Percentiles rank a stretch among this genome's conserved stretches.
Conservation (phyloP, 2,113 vertebrate species). For the Addax nasomaculatus region DNA sequence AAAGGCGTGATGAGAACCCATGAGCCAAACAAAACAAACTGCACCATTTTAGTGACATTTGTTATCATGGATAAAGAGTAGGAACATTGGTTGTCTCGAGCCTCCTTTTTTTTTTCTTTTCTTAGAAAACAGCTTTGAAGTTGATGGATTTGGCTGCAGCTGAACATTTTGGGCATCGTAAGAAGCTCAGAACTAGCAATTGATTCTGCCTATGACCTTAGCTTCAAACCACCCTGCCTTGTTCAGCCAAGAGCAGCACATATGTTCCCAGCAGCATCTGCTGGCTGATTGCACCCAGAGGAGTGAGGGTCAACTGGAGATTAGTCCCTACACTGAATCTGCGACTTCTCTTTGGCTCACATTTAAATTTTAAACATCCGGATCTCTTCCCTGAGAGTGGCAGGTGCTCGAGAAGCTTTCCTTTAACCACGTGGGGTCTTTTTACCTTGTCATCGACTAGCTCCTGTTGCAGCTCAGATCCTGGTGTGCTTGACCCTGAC, state of each 20-base stretch:
- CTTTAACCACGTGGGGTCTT: not conserved
- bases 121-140: not conserved
- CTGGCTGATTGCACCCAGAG: rapidly evolving
- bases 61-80: not conserved
- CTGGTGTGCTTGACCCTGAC: not conserved
- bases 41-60: rapidly evolving
- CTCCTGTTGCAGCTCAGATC: rapidly evolving
- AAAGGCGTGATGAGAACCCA: too few relatives aligned
- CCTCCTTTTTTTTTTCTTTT: not conserved
- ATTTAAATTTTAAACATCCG: not conserved
- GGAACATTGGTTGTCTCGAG: not conserved
- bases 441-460: not conserved
- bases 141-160: not conserved
- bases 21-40: not conserved
- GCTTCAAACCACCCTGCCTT: rapidly evolving
- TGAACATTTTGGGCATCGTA: not conserved
- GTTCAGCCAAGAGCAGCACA: rapidly evolving
- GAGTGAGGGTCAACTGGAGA: not conserved
- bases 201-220: not conserved
- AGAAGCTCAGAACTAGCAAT: not conserved
- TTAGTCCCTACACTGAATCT: rapidly evolving
- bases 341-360: not conserved
- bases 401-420: not conserved
- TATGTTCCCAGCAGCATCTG: rapidly evolving
- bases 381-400: rapidly evolving